Evolutionary conservation across 2,888 invertebrate genomes (phyloP), one percentile per base, ranked within the genome.

Genomic region (Hypena proboscidalis): DNA sequence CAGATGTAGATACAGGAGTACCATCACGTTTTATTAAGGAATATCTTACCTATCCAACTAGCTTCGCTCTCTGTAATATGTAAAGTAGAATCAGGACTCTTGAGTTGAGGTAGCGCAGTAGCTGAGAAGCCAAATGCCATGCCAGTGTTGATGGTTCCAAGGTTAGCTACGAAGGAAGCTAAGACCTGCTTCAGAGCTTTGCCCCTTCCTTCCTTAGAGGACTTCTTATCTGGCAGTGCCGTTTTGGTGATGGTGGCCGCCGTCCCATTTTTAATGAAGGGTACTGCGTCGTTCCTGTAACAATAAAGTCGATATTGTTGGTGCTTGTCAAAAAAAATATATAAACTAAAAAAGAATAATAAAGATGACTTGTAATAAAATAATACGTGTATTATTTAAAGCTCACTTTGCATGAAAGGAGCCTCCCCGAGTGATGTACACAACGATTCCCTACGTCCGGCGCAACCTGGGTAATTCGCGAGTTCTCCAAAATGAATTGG

Each of bases 61-160:
- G 93, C 92, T 76, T 94, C 87, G 47, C 67, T 67, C 0, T 91
- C 88, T n/a, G 89, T 87, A 2, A 94, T 88, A n/a, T 72, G 82
- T 58, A 94, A 90, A 30, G 74, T 74, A 5, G 93, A 92, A 27
- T 87, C 78, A 0, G 77, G 50, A 20, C 80, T 80, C 70, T 90
- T 80, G 26, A 94, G 68, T 60, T 94, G 94, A 1, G 94, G 94
- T 23, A 94, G 74, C 0, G 92, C 93, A 0, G 94, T 94, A 1
- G 94, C 94, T 0, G 94, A 93, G 70, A 94, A 94, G 0, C 94
- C 94, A 63, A 94, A 94, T 0, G 92, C 93, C 92, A 94, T 92
- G 23, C 94, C 94, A 0, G 94, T 94, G 74, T 94, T 94, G 43
- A 94, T 92, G 17, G 94, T 94, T 0, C 94, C 94, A 6, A 94